phyloP scores from a whole-genome alignment of 2,113 vertebrate species.

The Notechis scutatus region DNA sequence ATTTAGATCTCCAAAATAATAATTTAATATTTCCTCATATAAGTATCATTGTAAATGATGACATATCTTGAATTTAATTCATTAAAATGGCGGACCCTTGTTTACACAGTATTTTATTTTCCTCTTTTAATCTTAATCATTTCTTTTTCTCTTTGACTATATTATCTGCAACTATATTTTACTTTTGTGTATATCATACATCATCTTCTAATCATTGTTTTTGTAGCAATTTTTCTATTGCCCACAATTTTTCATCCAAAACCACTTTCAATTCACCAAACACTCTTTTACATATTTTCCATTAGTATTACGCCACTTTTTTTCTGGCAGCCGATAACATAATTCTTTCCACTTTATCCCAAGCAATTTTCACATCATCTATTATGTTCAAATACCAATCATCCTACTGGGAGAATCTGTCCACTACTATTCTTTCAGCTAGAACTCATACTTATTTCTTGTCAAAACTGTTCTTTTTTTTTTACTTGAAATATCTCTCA shows the following conservation, averaged over 20 bases:
- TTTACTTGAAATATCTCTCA: neutral
- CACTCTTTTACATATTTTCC: neutral
- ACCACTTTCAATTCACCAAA: neutral
- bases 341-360: neutral
- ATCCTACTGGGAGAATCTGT: neutral
- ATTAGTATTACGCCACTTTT: neutral
- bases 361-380: neutral
- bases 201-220: neutral
- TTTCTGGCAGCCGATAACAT: neutral
- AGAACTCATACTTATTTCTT: neutral
- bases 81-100: neutral
- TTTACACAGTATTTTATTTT: neutral
- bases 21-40: neutral
- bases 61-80: neutral
- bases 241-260: neutral
- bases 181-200: neutral
- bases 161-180: neutral
- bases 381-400: neutral
- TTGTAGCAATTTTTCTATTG: neutral
- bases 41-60: neutral
- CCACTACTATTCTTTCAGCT: neutral
- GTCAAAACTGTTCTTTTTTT: neutral
- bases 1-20: neutral
- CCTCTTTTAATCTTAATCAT: neutral
- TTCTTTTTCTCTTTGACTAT: neutral